Evolutionary conservation across 2,797 vertebrate genomes (phyloP).

Genomic region (Chelidonichthys spinosus): DNA sequence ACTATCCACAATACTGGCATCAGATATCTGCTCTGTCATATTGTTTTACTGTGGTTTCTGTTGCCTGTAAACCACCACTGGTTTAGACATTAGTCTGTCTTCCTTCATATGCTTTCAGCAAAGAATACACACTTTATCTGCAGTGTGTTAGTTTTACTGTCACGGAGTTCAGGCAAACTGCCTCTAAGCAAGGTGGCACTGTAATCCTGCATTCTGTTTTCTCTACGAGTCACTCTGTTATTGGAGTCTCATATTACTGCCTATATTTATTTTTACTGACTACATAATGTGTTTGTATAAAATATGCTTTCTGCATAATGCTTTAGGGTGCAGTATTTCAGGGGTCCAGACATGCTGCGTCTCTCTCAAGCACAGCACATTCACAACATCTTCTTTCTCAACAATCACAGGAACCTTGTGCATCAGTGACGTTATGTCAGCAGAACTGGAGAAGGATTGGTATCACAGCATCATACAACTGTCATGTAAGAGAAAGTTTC

Average conservation of each 20-base stretch:
- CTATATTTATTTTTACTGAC: slow-evolving; percentile 28
- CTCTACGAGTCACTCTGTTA: slow-evolving; percentile 1
- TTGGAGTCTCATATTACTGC: slow-evolving; percentile 19
- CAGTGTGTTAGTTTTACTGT: slow-evolving; percentile 48
- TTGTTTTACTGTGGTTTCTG: not conserved
- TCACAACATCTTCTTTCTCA: too few relatives aligned
- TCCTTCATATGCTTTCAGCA: too few relatives aligned
- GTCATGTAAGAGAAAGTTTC: too few relatives aligned
- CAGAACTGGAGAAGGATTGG: too few relatives aligned
- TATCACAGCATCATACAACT: too few relatives aligned
- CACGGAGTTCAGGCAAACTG: slow-evolving; percentile 38
- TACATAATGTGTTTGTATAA: not conserved
- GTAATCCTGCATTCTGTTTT: slow-evolving; percentile 39
- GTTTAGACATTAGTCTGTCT: not conserved
- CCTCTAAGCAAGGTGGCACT: slow-evolving; percentile 17
- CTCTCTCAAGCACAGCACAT: too few relatives aligned
- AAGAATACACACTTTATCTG: slow-evolving; percentile 16
- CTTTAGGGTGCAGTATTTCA: not conserved
- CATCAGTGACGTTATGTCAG: too few relatives aligned
- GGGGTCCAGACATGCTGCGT: not conserved
- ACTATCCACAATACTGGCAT: not conserved
- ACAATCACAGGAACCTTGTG: too few relatives aligned
- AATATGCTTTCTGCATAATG: not conserved
- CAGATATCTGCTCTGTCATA: not conserved
- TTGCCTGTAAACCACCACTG: not conserved